These are phyloP conservation scores for Proctacanthus coquilletti DNA, from an alignment of 1,140 invertebrate genomes.

Conservation along the genomic window DNA sequence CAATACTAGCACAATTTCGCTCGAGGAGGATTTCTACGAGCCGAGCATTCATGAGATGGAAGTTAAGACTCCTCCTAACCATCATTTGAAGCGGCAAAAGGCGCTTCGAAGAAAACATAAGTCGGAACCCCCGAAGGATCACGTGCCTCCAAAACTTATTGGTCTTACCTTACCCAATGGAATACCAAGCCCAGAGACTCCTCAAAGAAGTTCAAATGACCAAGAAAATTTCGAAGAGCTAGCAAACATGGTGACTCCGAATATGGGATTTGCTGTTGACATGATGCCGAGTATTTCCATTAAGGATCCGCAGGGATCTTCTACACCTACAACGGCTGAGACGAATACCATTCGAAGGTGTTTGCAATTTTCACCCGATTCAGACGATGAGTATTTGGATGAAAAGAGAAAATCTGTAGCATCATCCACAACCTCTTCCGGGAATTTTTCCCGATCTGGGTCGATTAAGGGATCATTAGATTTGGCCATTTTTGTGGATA, in stretches of 20 bases:
- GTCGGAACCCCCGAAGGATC: background rate
- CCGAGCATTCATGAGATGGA: constrained; percentile 27
- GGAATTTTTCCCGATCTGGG: constrained; percentile 1
- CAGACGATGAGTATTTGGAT: constrained; percentile 7
- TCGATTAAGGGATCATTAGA: constrained; percentile 17
- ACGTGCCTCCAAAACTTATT: constrained; percentile 2
- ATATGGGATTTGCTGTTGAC: background rate
- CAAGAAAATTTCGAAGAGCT: background rate
- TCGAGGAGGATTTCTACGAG: constrained; percentile 12
- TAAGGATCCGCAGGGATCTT: constrained; percentile 1
- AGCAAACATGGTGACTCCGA: constrained; percentile 3
- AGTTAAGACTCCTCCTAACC: constrained; percentile 19
- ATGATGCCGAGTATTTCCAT: background rate
- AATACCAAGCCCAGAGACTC: constrained; percentile 9
- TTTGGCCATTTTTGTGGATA: constrained; percentile 15
- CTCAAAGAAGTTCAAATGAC: background rate
- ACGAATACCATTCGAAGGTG: constrained; percentile 20
- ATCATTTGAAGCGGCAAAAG: constrained; percentile 23
- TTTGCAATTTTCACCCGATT: constrained; percentile 21
- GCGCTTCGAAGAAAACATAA: constrained; percentile 25
- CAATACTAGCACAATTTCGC: background rate
- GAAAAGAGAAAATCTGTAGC: constrained; percentile 21
- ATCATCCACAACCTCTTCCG: constrained; percentile 9
- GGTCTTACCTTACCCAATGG: constrained; percentile 6
- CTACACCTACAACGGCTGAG: constrained; percentile 8